These are phyloP conservation scores for Enchytraeus crypticus DNA, from an alignment of 2,888 invertebrate species.

Conservation along the genomic window DNA sequence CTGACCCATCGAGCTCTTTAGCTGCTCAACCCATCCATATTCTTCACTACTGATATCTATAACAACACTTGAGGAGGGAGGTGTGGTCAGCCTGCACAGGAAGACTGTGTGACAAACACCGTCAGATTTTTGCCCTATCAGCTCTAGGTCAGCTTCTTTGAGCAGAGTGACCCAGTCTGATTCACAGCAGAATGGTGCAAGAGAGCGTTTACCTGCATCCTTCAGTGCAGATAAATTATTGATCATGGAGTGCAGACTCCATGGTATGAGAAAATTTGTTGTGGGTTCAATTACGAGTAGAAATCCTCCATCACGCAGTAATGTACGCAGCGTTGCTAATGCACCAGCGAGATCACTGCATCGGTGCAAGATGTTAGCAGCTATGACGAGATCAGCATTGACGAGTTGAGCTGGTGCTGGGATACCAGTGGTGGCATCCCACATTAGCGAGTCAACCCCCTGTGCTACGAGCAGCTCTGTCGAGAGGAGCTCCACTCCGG, in stretches of 20 bases:
- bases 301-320: constrained; percentile 57
- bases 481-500: constrained; percentile 50
- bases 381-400: constrained; percentile 35
- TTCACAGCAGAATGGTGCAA: constrained; percentile 30
- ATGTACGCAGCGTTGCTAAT: constrained; percentile 39
- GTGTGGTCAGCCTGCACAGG: constrained; percentile 55
- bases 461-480: constrained; percentile 53
- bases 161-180: constrained; percentile 31
- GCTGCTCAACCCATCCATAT: constrained; percentile 64
- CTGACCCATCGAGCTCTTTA: constrained; percentile 62
- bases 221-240: constrained; percentile 24
- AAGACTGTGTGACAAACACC: constrained; percentile 54
- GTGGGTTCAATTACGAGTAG: constrained; percentile 48
- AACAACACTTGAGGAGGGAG: background rate
- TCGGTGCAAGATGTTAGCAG: constrained; percentile 34
- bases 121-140: constrained; percentile 59
- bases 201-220: constrained; percentile 15
- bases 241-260: constrained; percentile 31
- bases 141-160: constrained; percentile 50
- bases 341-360: constrained; percentile 28
- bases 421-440: constrained; percentile 53
- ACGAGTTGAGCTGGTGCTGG: constrained; percentile 10
- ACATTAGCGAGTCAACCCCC: constrained; percentile 58
- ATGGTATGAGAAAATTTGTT: constrained; percentile 36
- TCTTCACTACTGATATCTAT: constrained; percentile 12